Conservation (phyloP, 2,797 vertebrate genomes). For the Sibirionetta formosa region DNA sequence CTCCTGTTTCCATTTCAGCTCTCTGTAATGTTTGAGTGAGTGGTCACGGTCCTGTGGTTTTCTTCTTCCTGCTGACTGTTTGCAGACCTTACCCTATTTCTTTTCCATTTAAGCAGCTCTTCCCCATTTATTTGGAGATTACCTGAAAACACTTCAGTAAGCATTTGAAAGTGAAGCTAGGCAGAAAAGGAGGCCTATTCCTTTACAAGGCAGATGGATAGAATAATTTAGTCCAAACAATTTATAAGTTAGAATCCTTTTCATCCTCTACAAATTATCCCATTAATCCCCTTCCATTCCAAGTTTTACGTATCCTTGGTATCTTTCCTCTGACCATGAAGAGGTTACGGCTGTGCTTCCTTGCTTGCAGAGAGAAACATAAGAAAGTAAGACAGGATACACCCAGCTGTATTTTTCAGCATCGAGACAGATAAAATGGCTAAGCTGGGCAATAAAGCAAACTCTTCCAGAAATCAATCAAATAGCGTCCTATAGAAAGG, state of each 20-base stretch:
- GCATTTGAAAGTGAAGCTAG: not conserved
- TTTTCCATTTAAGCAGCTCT: not conserved
- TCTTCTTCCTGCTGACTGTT: not conserved
- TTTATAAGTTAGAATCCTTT: not conserved
- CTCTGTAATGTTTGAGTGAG: rapidly evolving
- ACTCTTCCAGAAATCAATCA: not conserved
- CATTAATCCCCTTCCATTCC: not conserved
- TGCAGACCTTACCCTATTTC: not conserved
- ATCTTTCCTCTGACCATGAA: not conserved
- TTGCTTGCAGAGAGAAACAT: not conserved
- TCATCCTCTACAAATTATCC: not conserved
- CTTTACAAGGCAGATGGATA: not conserved
- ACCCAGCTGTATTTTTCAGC: not conserved
- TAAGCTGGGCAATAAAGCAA: not conserved
- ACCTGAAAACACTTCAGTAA: not conserved
- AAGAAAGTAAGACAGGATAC: not conserved
- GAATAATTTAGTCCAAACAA: not conserved
- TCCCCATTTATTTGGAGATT: not conserved
- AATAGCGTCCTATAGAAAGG: not conserved
- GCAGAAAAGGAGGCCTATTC: not conserved
- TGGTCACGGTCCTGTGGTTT: not conserved
- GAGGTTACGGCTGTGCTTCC: not conserved
- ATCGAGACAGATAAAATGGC: not conserved
- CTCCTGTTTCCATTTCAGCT: not conserved
- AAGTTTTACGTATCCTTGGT: not conserved